Evolutionary conservation across 2,113 vertebrate species (phyloP), one percentile per base, ranked within the genome.

Genomic region (Anarrhichthys ocellatus): DNA sequence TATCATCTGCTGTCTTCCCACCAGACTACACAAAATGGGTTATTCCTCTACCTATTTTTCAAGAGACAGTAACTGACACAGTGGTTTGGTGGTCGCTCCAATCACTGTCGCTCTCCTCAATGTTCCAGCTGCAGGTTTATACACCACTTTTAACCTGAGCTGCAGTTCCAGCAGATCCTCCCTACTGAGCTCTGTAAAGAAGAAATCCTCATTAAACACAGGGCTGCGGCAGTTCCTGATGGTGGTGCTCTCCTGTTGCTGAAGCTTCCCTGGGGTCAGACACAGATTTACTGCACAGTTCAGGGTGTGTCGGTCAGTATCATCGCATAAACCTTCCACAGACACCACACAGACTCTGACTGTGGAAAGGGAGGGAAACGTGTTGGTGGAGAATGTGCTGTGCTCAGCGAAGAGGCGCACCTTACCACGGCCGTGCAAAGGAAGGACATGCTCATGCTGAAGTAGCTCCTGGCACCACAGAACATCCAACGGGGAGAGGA

Each of bases 141-240:
- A 87, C 73, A 95, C 36, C 24, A 95, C 91, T 87, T 95, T 95
- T 22, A 95, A 36, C 67, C 85, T 90, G 50, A 96, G 91, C 52
- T 92, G 77, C 78, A 94, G 83, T 14, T 78, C 80, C 62, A 34
- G n/a, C 54, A 96, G 73, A 46, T 83, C 84, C 10, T 89, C 80
- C 3, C 70, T 83, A n/a, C 74, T 88, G 54, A 94, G 92, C 44
- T 92, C 90, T 9, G 89, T 94, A 69, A 95, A 96, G 87, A 92
- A 95, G 87, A 96, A 96, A 58, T 95, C 95, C 81, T 96, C 94
- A 74, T 95, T 95, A 65, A 96, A 95, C 70, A 94, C 89, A 2
- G 91, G 94, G 61, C 75, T 83, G 24, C 76, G 69, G 82, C 93
- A 92, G 82, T 94, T 94, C 82, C 82, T 93, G 87, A 95, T 91